These are phyloP conservation scores for Lamellibrachia satsuma DNA, from an alignment of 2,888 invertebrate species.

Conservation along the genomic window DNA sequence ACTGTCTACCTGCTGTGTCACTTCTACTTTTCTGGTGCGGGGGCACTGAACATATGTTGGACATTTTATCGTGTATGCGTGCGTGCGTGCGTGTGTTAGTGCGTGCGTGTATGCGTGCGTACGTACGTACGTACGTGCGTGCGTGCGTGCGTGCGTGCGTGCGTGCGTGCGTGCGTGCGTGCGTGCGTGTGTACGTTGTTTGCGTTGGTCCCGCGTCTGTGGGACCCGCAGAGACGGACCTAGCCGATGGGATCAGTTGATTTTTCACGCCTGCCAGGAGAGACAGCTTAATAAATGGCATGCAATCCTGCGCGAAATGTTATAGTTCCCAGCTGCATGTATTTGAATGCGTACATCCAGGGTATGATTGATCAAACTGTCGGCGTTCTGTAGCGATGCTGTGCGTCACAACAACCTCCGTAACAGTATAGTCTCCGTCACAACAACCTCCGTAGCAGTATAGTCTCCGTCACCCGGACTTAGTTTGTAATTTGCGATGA, in stretches of 20 bases:
- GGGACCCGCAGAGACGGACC: neutral
- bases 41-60: neutral
- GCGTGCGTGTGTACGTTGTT: too few species aligned
- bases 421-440: neutral
- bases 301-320: neutral
- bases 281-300: neutral
- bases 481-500: too few species aligned
- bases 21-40: neutral
- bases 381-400: neutral
- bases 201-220: neutral
- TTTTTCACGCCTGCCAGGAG: neutral
- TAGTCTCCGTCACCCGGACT: too few species aligned
- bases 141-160: too few species aligned
- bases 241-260: neutral
- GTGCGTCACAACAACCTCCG: neutral
- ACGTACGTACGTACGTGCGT: too few species aligned
- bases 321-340: neutral
- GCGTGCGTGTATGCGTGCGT: neutral
- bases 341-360: neutral
- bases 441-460: neutral
- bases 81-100: neutral
- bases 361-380: neutral
- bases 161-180: too few species aligned
- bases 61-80: neutral
- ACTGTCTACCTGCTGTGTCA: neutral